Percentiles rank a stretch among this genome's conserved stretches.
Conservation (phyloP, 1,140 invertebrate species). For the Agraylea sexmaculata region DNA sequence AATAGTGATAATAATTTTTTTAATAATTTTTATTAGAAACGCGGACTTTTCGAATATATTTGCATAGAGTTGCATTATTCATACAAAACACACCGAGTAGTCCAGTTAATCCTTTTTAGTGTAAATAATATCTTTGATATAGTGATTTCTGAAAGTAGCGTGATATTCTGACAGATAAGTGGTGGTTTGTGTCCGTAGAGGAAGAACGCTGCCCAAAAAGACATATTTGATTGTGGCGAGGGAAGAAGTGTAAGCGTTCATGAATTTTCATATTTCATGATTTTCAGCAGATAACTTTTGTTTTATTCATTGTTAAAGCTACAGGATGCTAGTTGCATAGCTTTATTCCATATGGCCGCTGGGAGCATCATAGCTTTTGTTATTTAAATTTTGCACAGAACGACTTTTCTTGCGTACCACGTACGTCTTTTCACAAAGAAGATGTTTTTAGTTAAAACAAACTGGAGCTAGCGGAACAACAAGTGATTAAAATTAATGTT, state of each 20-base stretch:
- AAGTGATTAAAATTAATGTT: no score
- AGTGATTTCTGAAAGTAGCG: neutral
- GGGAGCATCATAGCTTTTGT: conserved; percentile 12
- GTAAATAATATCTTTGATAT: neutral
- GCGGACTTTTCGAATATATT: no score
- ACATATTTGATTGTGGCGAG: no score
- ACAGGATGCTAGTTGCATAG: conserved; percentile 1
- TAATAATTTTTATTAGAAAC: no score
- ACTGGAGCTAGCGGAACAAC: no score
- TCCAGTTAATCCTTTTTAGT: neutral
- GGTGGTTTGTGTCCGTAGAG: conserved; percentile 5
- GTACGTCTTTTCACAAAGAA: no score
- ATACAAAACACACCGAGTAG: neutral
- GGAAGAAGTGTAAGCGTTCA: no score
- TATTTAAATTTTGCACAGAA: conserved; percentile 10
- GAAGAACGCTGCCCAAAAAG: conserved; percentile 8
- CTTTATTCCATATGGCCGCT: conserved; percentile 3
- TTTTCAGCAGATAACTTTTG: conserved; percentile 21
- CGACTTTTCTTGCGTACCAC: no score
- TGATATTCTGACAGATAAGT: conserved; percentile 3
- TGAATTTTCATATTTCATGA: conserved; percentile 23
- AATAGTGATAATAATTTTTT: no score
- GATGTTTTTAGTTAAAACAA: no score
- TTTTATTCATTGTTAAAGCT: conserved; percentile 15
- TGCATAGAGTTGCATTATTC: neutral